phyloP scores from a whole-genome alignment of 1,140 invertebrate genomes.

The Elysia chlorotica region DNA sequence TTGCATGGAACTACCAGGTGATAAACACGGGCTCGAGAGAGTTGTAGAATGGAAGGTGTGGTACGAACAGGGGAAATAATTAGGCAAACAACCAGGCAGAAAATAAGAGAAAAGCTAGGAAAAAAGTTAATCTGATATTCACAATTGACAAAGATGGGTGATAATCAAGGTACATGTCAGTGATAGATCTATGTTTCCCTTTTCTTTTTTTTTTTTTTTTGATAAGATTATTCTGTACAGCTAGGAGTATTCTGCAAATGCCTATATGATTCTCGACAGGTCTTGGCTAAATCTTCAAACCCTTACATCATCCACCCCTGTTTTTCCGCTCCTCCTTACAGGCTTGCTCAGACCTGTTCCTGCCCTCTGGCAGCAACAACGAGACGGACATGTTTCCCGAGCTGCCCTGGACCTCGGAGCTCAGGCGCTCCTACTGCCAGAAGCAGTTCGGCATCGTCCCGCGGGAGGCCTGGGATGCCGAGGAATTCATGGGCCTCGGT shows the following conservation, averaged over 20 bases:
- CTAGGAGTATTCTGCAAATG: no score
- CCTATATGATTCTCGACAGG: no score
- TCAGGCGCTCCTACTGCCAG: slow-evolving; percentile 46
- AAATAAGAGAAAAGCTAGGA: no score
- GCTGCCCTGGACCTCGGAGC: slow-evolving; percentile 46
- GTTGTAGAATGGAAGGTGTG: no score
- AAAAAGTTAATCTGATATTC: background rate
- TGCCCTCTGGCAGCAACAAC: slow-evolving; percentile 46
- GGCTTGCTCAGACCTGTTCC: slow-evolving; percentile 55
- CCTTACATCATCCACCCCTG: no score
- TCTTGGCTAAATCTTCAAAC: no score
- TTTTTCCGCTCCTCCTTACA: slow-evolving; percentile 17
- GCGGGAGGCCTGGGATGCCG: slow-evolving; percentile 36
- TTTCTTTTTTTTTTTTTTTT: background rate
- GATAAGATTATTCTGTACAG: no score
- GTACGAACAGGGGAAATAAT: no score
- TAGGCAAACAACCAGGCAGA: no score
- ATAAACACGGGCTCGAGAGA: no score
- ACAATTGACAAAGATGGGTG: background rate
- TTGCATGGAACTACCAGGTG: no score
- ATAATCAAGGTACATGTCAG: background rate
- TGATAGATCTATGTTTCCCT: background rate
- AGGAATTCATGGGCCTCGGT: slow-evolving; percentile 48
- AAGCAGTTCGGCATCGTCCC: slow-evolving; percentile 47
- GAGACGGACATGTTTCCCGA: slow-evolving; percentile 57